Percentiles rank a stretch among this genome's conserved stretches.
phyloP scores from a whole-genome alignment of 2,797 vertebrate genomes.

The Potorous gilbertii region DNA sequence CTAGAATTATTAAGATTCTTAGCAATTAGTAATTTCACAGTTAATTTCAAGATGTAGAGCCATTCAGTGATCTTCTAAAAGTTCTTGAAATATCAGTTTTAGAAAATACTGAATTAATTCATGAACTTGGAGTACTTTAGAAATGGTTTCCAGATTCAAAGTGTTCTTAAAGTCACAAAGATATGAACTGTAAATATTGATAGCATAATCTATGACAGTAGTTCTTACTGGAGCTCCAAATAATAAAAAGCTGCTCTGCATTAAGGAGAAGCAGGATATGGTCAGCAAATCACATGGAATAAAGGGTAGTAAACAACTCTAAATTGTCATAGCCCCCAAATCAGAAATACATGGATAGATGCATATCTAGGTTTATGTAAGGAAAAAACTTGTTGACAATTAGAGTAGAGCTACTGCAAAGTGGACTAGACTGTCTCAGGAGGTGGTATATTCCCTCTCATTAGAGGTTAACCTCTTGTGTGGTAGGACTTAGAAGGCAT shows the following conservation, averaged over 20 bases:
- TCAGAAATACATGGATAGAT: background rate
- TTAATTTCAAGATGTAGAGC: slow-evolving; percentile 11
- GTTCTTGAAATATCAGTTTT: slow-evolving; percentile 42
- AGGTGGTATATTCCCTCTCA: background rate
- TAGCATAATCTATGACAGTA: background rate
- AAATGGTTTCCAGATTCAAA: background rate
- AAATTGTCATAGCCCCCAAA: background rate
- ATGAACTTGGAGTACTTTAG: slow-evolving; percentile 45
- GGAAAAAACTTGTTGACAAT: background rate
- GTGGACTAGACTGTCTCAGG: background rate
- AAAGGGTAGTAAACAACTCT: background rate
- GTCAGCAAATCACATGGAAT: background rate
- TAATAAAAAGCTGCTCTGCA: background rate
- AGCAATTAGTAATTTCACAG: slow-evolving; percentile 17
- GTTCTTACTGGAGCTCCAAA: background rate
- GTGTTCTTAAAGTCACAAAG: slow-evolving; percentile 31
- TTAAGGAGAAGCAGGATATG: background rate
- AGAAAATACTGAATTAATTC: slow-evolving; percentile 37
- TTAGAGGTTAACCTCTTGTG: background rate
- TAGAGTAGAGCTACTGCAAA: background rate
- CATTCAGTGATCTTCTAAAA: slow-evolving; percentile 23
- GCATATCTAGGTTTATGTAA: background rate
- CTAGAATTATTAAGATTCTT: background rate
- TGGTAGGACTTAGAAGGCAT: background rate
- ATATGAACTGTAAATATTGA: background rate